A percentile compares a stretch with the other conserved stretches of the same genome.
Conservation (phyloP, 2,888 invertebrate genomes). For the Phaonia tiefii region DNA sequence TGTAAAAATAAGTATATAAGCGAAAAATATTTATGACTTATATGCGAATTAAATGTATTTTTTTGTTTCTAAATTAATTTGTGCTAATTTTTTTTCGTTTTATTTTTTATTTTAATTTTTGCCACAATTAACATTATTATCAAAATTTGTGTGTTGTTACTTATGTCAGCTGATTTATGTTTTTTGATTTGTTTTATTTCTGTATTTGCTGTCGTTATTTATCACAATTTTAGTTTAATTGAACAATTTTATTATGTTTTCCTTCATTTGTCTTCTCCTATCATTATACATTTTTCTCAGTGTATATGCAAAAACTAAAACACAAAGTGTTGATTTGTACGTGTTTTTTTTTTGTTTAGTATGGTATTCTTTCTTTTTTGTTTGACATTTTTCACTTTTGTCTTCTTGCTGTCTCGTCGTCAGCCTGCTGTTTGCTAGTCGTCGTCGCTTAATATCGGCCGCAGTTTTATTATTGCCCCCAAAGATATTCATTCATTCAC, state of each 20-base stretch:
- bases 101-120: no score
- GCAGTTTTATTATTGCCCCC: constrained; percentile 55
- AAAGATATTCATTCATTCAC: constrained; percentile 59
- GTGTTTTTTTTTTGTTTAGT: constrained; percentile 41
- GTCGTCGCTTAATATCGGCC: constrained; percentile 71
- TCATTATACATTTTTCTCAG: constrained; percentile 50
- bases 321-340: constrained; percentile 43
- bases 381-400: constrained; percentile 19
- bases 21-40: no score
- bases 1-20: no score
- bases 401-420: constrained; percentile 40
- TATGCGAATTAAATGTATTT: no score
- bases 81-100: no score
- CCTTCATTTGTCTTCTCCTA: constrained; percentile 47
- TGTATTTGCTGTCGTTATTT: no score
- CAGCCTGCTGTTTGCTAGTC: no score
- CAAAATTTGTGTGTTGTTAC: no score
- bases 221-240: constrained; percentile 29
- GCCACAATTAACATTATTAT: no score
- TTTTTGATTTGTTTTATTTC: no score
- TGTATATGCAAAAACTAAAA: constrained; percentile 37
- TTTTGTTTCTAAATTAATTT: no score
- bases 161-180: no score
- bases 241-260: constrained; percentile 16
- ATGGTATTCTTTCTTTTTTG: constrained; percentile 59